Evolutionary conservation across 2,797 vertebrate species (phyloP), one percentile per base, ranked within the genome.

Genomic region (Spea hammondii): DNA sequence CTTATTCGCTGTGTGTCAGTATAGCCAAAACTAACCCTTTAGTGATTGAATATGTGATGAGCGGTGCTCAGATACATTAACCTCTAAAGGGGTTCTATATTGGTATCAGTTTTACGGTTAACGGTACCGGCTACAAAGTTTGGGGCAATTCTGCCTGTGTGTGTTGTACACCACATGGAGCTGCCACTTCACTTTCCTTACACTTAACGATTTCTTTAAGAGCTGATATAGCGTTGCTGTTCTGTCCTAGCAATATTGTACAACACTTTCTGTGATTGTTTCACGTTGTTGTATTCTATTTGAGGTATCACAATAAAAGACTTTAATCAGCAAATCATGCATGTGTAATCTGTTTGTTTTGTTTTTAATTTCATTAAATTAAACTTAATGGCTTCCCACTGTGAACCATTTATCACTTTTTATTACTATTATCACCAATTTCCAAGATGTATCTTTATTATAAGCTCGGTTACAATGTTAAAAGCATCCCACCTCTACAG

Each of bases 271-370:
- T 96, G 90, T 91, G 90, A 93, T 69, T 88, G 88, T 95, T 95
- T 95, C 95, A 96, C 94, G 94, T 92, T 93, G 93, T 92, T 95
- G 94, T 95, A 95, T 94, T 77, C 90, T 92, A 93, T 93, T 89
- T 75, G 89, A 91, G 92, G 93, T 95, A 95, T 94, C 94, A 95
- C 93, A 96, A 95, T 96, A 97, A 96, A 82, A 96, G 87, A 85
- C 93, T 93, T 95, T 95, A 82, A 82, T 82, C 75, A 74, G 80
- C 80, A 57, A 5, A 47, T 12, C 6, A 13, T 32, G 13, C 66
- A 53, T 14, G 9, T n/a, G 8, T 55, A 9, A 11, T 11, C 8
- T 60, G 55, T 49, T 49, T 49, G 55, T 32, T 10, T 57, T 7
- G 12, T 17, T 72, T 59, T 3, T 53, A 1, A 50, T 5, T 50